These are phyloP conservation scores for Oreochromis grahami DNA, from an alignment of 2,797 vertebrate genomes.

Conservation along the genomic window DNA sequence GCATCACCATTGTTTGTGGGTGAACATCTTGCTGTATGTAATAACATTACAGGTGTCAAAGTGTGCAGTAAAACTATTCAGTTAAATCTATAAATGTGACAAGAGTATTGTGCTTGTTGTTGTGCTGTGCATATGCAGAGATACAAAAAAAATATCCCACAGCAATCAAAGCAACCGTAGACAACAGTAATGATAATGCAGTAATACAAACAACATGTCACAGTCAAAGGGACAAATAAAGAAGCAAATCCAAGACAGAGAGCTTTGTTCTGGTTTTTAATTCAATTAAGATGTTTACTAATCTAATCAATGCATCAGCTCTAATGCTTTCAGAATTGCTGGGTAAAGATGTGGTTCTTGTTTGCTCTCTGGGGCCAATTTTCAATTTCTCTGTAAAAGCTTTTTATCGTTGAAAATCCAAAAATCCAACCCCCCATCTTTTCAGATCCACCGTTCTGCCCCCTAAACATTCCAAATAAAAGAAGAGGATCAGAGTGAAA, in stretches of 20 bases:
- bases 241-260: constrained; percentile 37
- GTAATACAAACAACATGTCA: constrained; percentile 61
- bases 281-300: constrained; percentile 75
- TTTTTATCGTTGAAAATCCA: constrained; percentile 59
- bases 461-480: constrained; percentile 19
- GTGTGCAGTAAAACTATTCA: constrained; percentile 30
- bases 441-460: constrained; percentile 8
- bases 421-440: constrained; percentile 15
- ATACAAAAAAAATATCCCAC: constrained; percentile 3
- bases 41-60: constrained; percentile 51
- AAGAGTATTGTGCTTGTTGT: constrained; percentile 13
- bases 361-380: constrained; percentile 75
- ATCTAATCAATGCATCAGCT: constrained; percentile 74
- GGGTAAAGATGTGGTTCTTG: constrained; percentile 71
- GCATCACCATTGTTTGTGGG: constrained; percentile 34
- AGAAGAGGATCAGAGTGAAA: neutral
- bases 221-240: constrained; percentile 48
- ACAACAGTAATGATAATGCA: constrained; percentile 38
- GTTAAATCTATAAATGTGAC: constrained; percentile 25
- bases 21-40: constrained; percentile 34
- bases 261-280: constrained; percentile 73
- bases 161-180: constrained; percentile 40
- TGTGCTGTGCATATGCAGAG: neutral
- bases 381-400: constrained; percentile 60
- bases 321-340: constrained; percentile 70